Evolutionary conservation across 1,140 invertebrate genomes (phyloP), one percentile per base, ranked within the genome.

Genomic region (Physella acuta): DNA sequence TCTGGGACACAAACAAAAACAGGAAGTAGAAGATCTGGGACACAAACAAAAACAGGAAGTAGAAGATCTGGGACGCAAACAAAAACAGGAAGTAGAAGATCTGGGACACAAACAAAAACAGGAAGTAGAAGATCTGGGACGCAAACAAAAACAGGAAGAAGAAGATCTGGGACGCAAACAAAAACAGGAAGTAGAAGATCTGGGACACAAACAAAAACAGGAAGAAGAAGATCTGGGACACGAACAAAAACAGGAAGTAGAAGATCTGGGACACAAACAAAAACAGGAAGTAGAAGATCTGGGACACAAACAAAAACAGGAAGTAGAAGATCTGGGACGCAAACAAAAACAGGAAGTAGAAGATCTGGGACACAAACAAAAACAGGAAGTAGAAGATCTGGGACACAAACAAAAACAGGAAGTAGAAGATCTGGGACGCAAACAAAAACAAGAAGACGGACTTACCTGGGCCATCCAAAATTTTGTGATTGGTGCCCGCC

Each of bases 201-300:
- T 85, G 70, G 67, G 86, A 86, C 30, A 85, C 44, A 0, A 75
- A 79, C 63, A 87, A 75, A 71, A 80, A 86, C 0, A 81, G 36
- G 34, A 85, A 80, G 68, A 86, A 86, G 58, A 86, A 85, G 44
- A 85, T 64, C 84, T 85, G 70, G 67, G 86, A 86, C 30, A 85
- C 44, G 0, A 75, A 79, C 63, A 87, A 75, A 71, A 80, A 86
- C 0, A 81, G 36, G 34, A 85, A 80, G 68, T 86, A 86, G 58
- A 86, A 85, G 44, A 85, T 64, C 84, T 85, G 70, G 67, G 86
- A 86, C 30, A 85, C 44, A 0, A 75, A 79, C 63, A 87, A 75
- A 71, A 80, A 86, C 0, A 81, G 36, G 34, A 85, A 80, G 68
- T 86, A 86, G 58, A 86, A 85, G 44, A 85, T 64, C 84, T 85